Conservation (phyloP, 2,797 vertebrate genomes). For the Scolopax rusticola region DNA sequence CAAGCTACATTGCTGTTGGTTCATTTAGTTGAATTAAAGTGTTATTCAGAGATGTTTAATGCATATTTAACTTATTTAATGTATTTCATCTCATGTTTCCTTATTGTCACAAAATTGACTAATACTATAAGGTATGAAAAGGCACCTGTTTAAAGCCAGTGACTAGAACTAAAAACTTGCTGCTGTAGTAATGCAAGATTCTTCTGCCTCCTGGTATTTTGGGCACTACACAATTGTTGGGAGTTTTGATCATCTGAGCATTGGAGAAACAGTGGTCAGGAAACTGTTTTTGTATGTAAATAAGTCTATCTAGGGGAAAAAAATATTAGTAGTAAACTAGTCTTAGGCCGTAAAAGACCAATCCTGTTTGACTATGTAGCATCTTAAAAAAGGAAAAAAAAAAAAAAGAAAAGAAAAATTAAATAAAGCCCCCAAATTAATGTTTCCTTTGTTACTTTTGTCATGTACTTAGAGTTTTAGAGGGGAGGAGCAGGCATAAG, state of each 20-base stretch:
- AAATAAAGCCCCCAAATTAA: slow-evolving; percentile 90
- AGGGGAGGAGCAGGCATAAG: not conserved
- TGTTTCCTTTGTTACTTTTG: slow-evolving; percentile 83
- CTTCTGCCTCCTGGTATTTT: slow-evolving; percentile 66
- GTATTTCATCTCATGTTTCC: slow-evolving; percentile 84
- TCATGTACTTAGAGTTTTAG: slow-evolving; percentile 52
- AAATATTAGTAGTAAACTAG: slow-evolving; percentile 87
- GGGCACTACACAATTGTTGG: slow-evolving; percentile 75
- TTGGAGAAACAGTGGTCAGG: slow-evolving; percentile 79
- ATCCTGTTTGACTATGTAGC: slow-evolving; percentile 97
- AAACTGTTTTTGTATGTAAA: slow-evolving; percentile 89
- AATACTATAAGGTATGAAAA: slow-evolving; percentile 44
- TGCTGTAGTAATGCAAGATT: slow-evolving; percentile 79
- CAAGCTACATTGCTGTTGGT: slow-evolving; percentile 75
- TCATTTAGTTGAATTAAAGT: slow-evolving; percentile 68
- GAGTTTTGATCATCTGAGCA: slow-evolving; percentile 69
- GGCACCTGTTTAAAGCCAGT: slow-evolving; percentile 47
- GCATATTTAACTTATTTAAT: slow-evolving; percentile 82
- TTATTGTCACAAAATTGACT: slow-evolving; percentile 70
- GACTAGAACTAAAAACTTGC: slow-evolving; percentile 77
- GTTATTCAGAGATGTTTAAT: slow-evolving; percentile 74
- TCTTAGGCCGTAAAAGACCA: slow-evolving; percentile 91
- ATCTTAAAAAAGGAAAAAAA: slow-evolving; percentile 86
- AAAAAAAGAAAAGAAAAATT: slow-evolving; percentile 87
- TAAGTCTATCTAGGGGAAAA: slow-evolving; percentile 84